Conservation (phyloP, 1,140 invertebrate genomes). For the Apis cerana region DNA sequence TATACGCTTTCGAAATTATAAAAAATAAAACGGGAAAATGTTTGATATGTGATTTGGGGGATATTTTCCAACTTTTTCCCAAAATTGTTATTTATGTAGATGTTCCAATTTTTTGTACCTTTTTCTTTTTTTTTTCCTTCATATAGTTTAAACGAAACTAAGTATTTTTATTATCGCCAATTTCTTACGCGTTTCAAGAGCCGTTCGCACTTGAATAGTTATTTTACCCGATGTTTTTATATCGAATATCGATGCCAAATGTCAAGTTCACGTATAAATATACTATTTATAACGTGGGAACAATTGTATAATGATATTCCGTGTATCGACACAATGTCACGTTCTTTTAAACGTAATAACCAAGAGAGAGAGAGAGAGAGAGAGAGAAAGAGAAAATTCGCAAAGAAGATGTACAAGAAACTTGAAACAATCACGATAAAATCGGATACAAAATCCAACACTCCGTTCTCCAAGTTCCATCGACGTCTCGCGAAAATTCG, state of each 20-base stretch:
- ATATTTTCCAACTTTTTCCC: no score
- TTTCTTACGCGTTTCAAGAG: not conserved
- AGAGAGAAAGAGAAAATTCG: no score
- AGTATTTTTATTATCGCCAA: not conserved
- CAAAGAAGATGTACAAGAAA: no score
- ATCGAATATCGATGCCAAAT: not conserved
- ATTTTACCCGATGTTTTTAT: not conserved
- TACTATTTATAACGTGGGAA: not conserved
- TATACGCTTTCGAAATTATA: not conserved
- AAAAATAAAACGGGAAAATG: not conserved
- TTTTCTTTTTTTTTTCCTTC: no score
- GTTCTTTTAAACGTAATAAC: no score
- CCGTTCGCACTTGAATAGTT: not conserved
- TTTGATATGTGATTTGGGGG: not conserved
- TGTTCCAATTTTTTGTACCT: no score
- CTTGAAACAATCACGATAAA: no score
- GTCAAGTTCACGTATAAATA: not conserved
- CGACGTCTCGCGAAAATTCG: not conserved
- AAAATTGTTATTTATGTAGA: no score
- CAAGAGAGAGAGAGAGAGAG: no score
- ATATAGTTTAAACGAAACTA: not conserved
- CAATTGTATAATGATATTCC: not conserved
- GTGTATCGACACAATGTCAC: no score
- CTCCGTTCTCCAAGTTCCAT: not conserved
- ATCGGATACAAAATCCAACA: no score